Conservation (phyloP, 2,797 vertebrate species). For the Sebastolobus altivelis region DNA sequence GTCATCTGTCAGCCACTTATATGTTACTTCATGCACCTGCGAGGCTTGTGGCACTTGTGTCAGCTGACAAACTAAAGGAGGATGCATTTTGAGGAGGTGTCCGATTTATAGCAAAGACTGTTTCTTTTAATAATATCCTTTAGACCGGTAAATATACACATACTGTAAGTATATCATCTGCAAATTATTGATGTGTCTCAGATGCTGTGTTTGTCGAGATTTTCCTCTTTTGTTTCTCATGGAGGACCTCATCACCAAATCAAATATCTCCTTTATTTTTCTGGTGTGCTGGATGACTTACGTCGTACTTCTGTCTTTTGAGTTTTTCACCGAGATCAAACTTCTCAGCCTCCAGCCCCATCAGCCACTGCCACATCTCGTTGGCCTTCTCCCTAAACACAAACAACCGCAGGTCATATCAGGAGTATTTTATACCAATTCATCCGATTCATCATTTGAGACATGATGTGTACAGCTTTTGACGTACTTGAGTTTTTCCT, state of each 20-base stretch:
- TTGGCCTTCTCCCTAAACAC: slow-evolving; percentile 85
- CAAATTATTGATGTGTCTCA: no score
- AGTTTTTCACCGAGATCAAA: slow-evolving; percentile 86
- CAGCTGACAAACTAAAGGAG: background rate
- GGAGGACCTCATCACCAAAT: background rate
- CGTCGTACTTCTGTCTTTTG: slow-evolving; percentile 88
- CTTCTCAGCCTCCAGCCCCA: slow-evolving; percentile 86
- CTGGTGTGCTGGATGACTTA: slow-evolving; percentile 68
- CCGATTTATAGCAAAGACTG: background rate
- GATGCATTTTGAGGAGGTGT: background rate
- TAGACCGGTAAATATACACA: no score
- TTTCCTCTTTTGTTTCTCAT: background rate
- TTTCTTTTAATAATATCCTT: background rate
- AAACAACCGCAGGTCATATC: background rate
- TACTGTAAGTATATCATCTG: no score
- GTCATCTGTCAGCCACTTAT: background rate
- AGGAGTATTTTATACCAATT: background rate
- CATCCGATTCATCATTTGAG: background rate
- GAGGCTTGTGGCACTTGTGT: background rate
- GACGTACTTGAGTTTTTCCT: slow-evolving; percentile 87
- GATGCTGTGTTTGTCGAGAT: background rate
- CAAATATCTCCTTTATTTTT: background rate
- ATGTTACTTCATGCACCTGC: background rate
- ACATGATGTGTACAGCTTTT: background rate
- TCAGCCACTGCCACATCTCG: slow-evolving; percentile 86